Base-by-base conservation (phyloP, 2,888 invertebrate species). In the Polymixis lichenea region DNA sequence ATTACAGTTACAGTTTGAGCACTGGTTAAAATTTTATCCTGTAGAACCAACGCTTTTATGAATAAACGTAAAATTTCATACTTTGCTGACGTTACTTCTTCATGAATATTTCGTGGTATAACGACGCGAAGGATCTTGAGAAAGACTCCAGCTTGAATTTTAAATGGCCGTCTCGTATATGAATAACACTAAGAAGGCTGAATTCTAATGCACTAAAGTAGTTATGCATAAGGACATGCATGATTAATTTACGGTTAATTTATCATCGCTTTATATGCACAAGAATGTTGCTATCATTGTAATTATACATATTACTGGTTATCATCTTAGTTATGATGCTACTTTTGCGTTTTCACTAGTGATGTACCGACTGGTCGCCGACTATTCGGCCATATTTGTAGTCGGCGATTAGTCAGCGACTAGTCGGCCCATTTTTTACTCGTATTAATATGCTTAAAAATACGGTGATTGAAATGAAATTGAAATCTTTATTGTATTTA, bases 231-330 rank as follows among this genome's bases (percentile, higher is more conserved):
- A 68, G 38, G 28, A 60, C 51, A 28, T 46, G 25, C 53, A 77
- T 85, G 67, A 76, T 64, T 76, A 77, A 80, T 75, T 60, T 17
- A 25, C 13, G 13, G 53, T 38, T 70, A 70, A 65, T 61, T 74
- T 86, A 65, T 78, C 25, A 62, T 71, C 49, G 49, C 32, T 64
- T 43, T 56, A 25, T 71, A 56, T 74, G 60, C 56, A 8, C 69
- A 72, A 76, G 68, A 82, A 69, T 69, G 72, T 76, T 76, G 65
- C 13, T 71, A 77, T 77, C 53, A 61, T 81, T 78, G 77, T 66
- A 61, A 76, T 71, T 84, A 68, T 68, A 56, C 17, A 25, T 55
- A n/a, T 56, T 25, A 25, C 15, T 25, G 55, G 49, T 74, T 73
- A 74, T 73, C 46, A 56, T 74, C 22, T 49, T 22, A 32, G n/a